Percentiles rank a stretch among this genome's conserved stretches.
These are phyloP conservation scores for Ictidomys tridecemlineatus DNA, from an alignment of 2,113 vertebrate genomes.

Conservation along the genomic window DNA sequence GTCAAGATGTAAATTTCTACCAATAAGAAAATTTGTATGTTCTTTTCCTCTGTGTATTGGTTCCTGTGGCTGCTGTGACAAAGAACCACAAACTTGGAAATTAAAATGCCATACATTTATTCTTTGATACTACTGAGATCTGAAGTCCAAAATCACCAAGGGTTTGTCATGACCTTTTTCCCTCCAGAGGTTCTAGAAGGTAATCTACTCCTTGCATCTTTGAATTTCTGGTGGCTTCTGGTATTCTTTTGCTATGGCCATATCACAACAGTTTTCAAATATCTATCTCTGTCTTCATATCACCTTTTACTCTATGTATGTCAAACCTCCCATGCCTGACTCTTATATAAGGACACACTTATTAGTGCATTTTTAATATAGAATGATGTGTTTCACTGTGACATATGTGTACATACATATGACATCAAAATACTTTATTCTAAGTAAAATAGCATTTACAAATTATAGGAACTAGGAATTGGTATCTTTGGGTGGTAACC, in stretches of 20 bases:
- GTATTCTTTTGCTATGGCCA: background rate
- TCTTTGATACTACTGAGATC: background rate
- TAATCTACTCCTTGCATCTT: background rate
- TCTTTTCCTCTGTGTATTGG: background rate
- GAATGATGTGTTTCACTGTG: no score
- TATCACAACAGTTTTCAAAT: background rate
- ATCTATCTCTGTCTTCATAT: background rate
- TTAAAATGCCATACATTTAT: background rate
- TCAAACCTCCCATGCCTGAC: background rate
- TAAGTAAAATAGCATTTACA: background rate
- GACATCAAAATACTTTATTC: background rate
- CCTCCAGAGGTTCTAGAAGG: background rate
- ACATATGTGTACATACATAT: no score
- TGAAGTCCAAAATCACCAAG: background rate
- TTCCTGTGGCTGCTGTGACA: background rate
- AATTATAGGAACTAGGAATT: background rate
- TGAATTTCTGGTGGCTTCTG: background rate
- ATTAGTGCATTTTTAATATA: background rate
- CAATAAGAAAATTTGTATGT: background rate
- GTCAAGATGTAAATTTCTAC: background rate
- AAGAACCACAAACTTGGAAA: background rate
- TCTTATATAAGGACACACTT: background rate
- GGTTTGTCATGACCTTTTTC: background rate
- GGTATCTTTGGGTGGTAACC: background rate
- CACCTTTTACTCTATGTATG: background rate